These are phyloP conservation scores for Crotalus tigris DNA, from an alignment of 2,113 vertebrate genomes.

Conservation along the genomic window DNA sequence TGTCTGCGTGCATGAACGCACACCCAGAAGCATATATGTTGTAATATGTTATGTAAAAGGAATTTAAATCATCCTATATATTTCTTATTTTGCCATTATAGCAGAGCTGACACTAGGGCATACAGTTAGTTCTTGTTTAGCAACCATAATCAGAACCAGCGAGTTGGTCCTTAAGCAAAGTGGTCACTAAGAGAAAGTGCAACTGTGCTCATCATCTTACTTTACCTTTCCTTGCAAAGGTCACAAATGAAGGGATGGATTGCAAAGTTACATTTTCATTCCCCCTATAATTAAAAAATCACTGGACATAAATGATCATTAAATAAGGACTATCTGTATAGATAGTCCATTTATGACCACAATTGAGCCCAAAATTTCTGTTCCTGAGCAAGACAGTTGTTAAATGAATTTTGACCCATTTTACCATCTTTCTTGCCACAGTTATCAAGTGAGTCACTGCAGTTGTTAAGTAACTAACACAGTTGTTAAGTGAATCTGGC, in stretches of 20 bases:
- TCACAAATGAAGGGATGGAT: background rate
- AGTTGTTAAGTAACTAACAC: background rate
- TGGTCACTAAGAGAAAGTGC: background rate
- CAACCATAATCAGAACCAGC: background rate
- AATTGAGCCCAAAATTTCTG: background rate
- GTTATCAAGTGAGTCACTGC: background rate
- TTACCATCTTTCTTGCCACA: background rate
- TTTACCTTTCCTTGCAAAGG: background rate
- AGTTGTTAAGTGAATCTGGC: background rate
- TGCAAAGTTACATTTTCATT: background rate
- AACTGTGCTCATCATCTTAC: background rate
- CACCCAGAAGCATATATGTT: no score
- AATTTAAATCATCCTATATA: background rate
- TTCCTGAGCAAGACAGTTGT: background rate
- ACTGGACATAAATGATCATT: background rate
- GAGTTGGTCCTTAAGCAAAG: background rate
- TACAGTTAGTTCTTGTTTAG: background rate
- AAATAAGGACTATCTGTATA: background rate
- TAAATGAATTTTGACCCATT: background rate
- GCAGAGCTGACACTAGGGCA: background rate
- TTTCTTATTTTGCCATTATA: background rate
- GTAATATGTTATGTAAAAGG: background rate
- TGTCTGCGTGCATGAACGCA: no score
- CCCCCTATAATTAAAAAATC: background rate
- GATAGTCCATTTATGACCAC: background rate